Base-by-base conservation (phyloP, 2,797 vertebrate genomes). In the Champsocephalus esox region DNA sequence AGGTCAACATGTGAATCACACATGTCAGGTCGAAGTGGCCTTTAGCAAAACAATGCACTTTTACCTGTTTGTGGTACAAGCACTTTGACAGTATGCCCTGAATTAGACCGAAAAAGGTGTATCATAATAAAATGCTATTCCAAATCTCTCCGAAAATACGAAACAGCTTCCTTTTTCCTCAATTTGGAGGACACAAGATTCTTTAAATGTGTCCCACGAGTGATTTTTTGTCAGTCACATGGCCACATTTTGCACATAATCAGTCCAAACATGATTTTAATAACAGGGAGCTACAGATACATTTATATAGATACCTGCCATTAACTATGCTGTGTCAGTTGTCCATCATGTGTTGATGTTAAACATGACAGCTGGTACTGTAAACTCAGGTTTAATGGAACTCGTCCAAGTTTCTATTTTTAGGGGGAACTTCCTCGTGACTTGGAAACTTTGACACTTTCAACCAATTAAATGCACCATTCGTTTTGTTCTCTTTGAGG, bases 21-120 rank as follows among this genome's bases (percentile, higher is more conserved):
- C 48, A 64, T 66, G 79, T 81, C 75, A 59, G 79, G 84, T 88
- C 80, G 57, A 17, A 56, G 71, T 21, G 77, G 44, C 77, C 75
- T 48, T 0, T 0, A 32, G 54, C 28, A 56, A 28, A 77, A 59
- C 43, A 66, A 77, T 54, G 3, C 58, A 61, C 44, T 38, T 0
- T 51, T 9, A 28, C 41, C 24, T 52, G 61, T 14, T 62, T 9
- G 0, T 13, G 49, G 8, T 0, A 11, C 4, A 1, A 3, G 19
- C 6, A 59, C 41, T 12, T 3, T 3, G 2, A 34, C 34, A 32
- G 44, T 1, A 2, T 12, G 4, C 5, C 12, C 44, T 66, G 13
- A 59, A 49, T 66, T 16, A 9, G 7, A 38, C 34, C 8, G 34
- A 38, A 38, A 38, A 6, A 38, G 8, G 34, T 38, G 66, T 24